Conservation (phyloP, 2,113 vertebrate species). For the Spheniscus mendiculus region DNA sequence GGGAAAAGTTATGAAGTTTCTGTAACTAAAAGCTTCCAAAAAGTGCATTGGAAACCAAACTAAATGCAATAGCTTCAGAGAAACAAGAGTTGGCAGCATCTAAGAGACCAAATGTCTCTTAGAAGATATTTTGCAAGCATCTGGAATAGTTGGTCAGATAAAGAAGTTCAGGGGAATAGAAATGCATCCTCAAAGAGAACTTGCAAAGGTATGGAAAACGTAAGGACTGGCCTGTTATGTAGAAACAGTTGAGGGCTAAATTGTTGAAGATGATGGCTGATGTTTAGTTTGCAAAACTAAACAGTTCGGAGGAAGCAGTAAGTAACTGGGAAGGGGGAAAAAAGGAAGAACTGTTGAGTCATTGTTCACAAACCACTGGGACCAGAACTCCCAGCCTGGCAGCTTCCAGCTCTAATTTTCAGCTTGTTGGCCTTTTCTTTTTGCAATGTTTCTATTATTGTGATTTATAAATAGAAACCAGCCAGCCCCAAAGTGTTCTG, state of each 20-base stretch:
- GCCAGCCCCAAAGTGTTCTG: neutral
- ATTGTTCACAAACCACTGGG: neutral
- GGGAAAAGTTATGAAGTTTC: constrained; percentile 19
- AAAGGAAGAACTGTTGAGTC: neutral
- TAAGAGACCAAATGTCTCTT: neutral
- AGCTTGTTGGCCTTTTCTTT: neutral
- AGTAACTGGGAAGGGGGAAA: neutral
- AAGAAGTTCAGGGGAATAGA: neutral
- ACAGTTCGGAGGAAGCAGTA: neutral
- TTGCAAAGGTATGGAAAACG: neutral
- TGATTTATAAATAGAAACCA: neutral
- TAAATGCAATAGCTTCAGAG: neutral
- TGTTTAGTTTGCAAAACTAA: neutral
- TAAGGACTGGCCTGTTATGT: neutral
- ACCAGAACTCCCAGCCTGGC: neutral
- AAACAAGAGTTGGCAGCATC: constrained; percentile 8
- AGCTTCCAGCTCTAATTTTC: neutral
- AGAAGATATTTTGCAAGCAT: constrained; percentile 5
- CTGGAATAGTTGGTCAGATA: neutral
- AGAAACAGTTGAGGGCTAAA: neutral
- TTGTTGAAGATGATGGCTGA: neutral
- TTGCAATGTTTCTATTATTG: neutral
- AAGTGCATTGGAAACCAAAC: constrained; percentile 13
- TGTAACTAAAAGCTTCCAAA: constrained; percentile 12
- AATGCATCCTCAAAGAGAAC: neutral